These are phyloP conservation scores for Aptenodytes patagonicus DNA, from an alignment of 2,113 vertebrate species.

Conservation along the genomic window DNA sequence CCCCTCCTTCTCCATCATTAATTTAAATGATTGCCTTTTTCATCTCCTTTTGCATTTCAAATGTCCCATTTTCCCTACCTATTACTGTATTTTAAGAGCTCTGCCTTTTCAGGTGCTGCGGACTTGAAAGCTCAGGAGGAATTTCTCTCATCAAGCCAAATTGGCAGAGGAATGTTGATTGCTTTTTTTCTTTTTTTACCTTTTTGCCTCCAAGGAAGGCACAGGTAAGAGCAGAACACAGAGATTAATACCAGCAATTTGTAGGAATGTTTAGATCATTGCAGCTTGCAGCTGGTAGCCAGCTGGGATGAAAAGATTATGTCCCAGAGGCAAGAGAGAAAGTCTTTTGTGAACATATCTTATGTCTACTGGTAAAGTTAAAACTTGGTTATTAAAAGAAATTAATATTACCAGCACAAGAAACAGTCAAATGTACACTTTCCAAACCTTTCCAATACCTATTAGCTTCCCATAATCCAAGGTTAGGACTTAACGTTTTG, in stretches of 20 bases:
- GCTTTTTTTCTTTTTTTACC: not conserved
- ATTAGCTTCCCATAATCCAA: not conserved
- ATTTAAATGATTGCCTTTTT: not conserved
- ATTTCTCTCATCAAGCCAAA: not conserved
- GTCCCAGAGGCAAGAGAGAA: conserved; percentile 31
- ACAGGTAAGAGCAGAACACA: conserved; percentile 11
- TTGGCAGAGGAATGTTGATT: not conserved
- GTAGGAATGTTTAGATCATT: conserved; percentile 22
- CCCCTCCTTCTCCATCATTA: not conserved
- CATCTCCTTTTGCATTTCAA: not conserved
- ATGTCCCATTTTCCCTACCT: not conserved
- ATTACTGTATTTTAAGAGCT: not conserved
- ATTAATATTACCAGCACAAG: conserved; percentile 17
- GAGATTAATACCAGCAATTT: conserved; percentile 49
- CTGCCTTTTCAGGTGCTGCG: not conserved
- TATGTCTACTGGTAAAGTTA: not conserved
- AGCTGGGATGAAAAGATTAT: conserved; percentile 33
- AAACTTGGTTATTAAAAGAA: conserved; percentile 47
- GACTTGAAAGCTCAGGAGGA: not conserved
- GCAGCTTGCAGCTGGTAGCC: conserved; percentile 11
- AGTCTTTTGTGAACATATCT: not conserved
- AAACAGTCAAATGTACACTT: not conserved
- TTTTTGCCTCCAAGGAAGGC: conserved; percentile 17
- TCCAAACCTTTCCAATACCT: not conserved
- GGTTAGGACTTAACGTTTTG: not conserved